Conservation (phyloP, 2,888 invertebrate species). For the Listrodromus nycthemerus region DNA sequence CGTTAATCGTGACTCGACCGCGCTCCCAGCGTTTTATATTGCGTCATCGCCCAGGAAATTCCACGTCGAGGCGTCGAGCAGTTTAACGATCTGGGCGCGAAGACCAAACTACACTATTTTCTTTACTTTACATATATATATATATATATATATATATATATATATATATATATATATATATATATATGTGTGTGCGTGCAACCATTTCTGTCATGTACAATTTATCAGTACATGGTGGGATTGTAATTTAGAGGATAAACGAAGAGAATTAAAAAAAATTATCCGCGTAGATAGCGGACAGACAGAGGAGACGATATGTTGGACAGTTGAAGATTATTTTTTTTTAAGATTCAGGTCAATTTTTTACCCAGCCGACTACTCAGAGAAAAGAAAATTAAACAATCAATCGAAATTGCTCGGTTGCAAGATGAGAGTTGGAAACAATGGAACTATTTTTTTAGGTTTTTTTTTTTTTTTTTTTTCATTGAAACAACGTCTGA, state of each 20-base stretch:
- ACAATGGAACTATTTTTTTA: too few relatives aligned
- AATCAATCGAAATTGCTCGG: too few relatives aligned
- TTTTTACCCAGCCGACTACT: background rate
- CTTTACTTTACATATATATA: too few relatives aligned
- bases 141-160: background rate
- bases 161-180: background rate
- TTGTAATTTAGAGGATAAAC: constrained; percentile 12
- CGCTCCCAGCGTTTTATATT: constrained; percentile 42
- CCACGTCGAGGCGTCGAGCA: constrained; percentile 63
- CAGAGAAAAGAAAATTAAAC: background rate
- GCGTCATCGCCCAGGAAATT: constrained; percentile 69
- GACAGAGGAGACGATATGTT: background rate
- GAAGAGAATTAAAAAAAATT: background rate
- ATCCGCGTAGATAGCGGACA: background rate
- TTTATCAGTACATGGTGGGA: constrained; percentile 3
- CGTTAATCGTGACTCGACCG: constrained; percentile 65
- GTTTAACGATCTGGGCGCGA: constrained; percentile 64
- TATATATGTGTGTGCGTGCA: too few relatives aligned
- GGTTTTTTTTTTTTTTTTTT: too few relatives aligned
- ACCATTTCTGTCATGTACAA: background rate
- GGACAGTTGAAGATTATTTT: background rate
- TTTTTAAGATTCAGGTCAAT: background rate
- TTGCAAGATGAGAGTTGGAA: too few relatives aligned
- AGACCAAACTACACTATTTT: constrained; percentile 16
- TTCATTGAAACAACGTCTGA: too few relatives aligned